Percentiles rank a stretch among this genome's conserved stretches.
These are phyloP conservation scores for Takifugu flavidus DNA, from an alignment of 2,113 vertebrate genomes.

Conservation along the genomic window DNA sequence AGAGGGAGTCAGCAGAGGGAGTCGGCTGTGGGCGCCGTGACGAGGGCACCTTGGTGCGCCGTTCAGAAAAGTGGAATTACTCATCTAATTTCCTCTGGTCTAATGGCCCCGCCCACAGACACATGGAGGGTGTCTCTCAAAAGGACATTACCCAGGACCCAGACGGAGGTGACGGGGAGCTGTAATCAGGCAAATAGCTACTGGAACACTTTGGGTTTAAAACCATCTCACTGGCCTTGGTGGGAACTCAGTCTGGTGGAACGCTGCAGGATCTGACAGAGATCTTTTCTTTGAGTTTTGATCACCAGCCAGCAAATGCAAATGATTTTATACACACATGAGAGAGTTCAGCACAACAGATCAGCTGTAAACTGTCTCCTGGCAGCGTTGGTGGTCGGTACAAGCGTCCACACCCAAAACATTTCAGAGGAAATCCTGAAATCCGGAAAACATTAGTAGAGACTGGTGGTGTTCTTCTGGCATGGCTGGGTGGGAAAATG, in stretches of 20 bases:
- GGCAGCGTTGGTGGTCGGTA: too few species aligned
- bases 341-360: too few species aligned
- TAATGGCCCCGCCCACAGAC: constrained; percentile 1
- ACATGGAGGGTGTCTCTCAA: not conserved
- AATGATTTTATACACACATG: not conserved
- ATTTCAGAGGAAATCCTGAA: too few species aligned
- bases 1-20: not conserved
- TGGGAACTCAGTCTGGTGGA: constrained; percentile 6
- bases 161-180: constrained; percentile 15
- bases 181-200: not conserved
- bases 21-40: constrained; percentile 3
- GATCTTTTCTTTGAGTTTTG: constrained; percentile 23
- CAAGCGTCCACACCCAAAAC: too few species aligned
- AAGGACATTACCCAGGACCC: constrained; percentile 9
- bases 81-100: constrained; percentile 18
- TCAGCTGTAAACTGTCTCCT: too few species aligned
- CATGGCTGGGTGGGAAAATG: not conserved
- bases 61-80: constrained; percentile 9
- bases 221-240: constrained; percentile 11
- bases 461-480: too few species aligned
- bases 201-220: not conserved
- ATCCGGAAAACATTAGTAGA: too few species aligned
- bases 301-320: constrained; percentile 16
- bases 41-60: constrained; percentile 22
- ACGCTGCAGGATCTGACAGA: constrained; percentile 16